Percentiles rank a stretch among this genome's conserved stretches.
Evolutionary conservation across 2,888 invertebrate species (phyloP).

Genomic region (Tipula vernalis): DNA sequence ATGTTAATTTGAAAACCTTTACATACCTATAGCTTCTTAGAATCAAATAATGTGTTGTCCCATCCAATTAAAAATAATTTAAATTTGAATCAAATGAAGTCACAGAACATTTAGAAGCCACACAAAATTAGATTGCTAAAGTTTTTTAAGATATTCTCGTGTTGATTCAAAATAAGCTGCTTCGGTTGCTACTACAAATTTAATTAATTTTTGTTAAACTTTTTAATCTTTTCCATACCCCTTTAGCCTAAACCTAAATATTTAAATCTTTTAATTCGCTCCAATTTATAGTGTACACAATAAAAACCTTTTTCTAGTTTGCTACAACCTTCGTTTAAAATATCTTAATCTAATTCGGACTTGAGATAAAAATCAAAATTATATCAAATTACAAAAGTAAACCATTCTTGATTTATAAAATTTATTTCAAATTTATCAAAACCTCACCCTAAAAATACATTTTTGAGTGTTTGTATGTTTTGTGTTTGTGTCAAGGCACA

Average conservation of each 20-base stretch:
- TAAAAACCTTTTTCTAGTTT: neutral
- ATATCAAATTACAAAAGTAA: neutral
- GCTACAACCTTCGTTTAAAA: neutral
- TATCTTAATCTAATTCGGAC: neutral
- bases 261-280: neutral
- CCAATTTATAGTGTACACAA: neutral
- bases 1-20: too few relatives aligned
- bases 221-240: neutral
- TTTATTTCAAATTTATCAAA: neutral
- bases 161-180: neutral
- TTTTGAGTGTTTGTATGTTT: neutral
- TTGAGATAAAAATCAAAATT: neutral
- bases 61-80: too few relatives aligned
- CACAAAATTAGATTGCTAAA: too few relatives aligned
- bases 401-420: neutral
- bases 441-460: neutral
- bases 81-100: too few relatives aligned
- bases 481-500: neutral
- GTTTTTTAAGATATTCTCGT: neutral
- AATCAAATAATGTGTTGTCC: too few relatives aligned
- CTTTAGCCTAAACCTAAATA: neutral
- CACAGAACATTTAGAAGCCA: too few relatives aligned
- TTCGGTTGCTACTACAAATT: neutral
- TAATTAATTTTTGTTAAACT: neutral
- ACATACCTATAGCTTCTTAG: too few relatives aligned